Conservation (phyloP, 2,113 vertebrate species). For the Piprites chloris region DNA sequence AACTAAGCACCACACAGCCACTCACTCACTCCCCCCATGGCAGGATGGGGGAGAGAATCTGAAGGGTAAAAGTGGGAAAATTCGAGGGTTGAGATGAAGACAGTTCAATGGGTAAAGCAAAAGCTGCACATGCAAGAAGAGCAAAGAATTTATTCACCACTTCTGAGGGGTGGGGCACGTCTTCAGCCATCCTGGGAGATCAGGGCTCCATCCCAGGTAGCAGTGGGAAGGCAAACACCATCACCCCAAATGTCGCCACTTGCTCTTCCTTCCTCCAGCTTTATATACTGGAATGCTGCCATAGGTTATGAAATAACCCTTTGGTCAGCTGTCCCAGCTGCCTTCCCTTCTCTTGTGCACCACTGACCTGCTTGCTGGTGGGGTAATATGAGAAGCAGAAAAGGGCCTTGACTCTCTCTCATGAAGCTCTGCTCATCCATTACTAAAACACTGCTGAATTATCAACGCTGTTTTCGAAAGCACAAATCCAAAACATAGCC, state of each 20-base stretch:
- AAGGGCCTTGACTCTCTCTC: not conserved
- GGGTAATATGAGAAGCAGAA: not conserved
- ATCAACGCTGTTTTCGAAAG: not conserved
- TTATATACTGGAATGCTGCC: not conserved
- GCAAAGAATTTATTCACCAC: not conserved
- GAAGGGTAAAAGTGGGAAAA: not conserved
- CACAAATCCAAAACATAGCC: not conserved
- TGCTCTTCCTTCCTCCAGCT: not conserved
- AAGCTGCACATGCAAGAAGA: not conserved
- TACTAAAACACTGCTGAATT: not conserved
- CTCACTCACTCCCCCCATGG: rapidly evolving
- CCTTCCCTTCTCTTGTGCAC: not conserved
- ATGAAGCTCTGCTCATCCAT: not conserved
- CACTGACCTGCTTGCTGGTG: rapidly evolving
- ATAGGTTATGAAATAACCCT: not conserved
- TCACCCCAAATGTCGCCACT: not conserved
- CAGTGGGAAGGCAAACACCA: not conserved
- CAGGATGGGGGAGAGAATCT: not conserved
- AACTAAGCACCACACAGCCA: not conserved
- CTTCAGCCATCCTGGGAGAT: not conserved
- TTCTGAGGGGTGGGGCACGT: not conserved
- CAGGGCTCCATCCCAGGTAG: not conserved
- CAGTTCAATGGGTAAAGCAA: not conserved
- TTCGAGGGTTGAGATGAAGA: not conserved
- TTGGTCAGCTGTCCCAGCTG: not conserved